phyloP scores from a whole-genome alignment of 2,797 vertebrate species.

The Myiotriccus ornatus region DNA sequence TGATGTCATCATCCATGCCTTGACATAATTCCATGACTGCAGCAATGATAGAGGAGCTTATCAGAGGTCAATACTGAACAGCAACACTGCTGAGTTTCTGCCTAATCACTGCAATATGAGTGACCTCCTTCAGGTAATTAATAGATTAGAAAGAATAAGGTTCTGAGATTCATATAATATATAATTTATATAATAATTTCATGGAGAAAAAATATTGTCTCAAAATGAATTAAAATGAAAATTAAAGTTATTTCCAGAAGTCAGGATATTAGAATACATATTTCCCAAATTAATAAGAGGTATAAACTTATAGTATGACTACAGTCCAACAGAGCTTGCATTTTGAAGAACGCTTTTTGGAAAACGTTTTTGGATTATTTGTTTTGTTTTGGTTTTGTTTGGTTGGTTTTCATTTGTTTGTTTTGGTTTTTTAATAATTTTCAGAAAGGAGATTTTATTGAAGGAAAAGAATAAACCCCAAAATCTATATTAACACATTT shows the following conservation, averaged over 20 bases:
- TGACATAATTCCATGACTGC: background rate
- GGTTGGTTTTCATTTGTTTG: too few species aligned
- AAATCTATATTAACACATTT: background rate
- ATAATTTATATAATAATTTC: background rate
- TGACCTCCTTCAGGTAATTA: background rate
- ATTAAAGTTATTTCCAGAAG: background rate
- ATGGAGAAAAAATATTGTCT: background rate
- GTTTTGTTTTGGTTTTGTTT: background rate
- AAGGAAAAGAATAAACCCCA: background rate
- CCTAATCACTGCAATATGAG: background rate
- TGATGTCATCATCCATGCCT: background rate
- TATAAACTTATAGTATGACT: background rate
- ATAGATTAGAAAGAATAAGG: background rate
- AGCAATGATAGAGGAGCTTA: conserved; percentile 12
- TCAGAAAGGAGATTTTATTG: background rate
- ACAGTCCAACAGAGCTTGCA: background rate
- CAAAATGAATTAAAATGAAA: background rate
- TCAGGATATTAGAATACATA: background rate
- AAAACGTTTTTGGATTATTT: background rate
- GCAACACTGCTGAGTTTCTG: background rate
- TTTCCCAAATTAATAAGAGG: background rate
- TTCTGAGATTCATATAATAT: background rate
- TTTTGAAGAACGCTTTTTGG: background rate
- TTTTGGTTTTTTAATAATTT: background rate
- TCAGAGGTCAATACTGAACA: background rate